These are phyloP conservation scores for Penaeus japonicus DNA, from an alignment of 1,140 invertebrate species.

Conservation along the genomic window DNA sequence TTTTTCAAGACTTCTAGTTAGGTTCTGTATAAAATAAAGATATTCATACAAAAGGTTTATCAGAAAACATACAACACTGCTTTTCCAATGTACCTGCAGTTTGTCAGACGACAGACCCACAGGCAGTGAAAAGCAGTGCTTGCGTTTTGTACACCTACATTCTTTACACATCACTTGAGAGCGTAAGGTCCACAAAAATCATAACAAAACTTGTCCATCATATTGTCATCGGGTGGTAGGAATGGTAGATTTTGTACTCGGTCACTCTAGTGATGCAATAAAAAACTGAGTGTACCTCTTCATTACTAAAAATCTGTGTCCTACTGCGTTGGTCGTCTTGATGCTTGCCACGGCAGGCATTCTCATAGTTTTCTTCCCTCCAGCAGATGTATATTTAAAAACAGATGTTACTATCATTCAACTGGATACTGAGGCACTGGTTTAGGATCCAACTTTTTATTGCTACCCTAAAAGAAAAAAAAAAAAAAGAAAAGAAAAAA, in stretches of 20 bases:
- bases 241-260: slow-evolving; percentile 19
- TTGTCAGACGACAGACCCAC: neutral
- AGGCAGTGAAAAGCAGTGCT: no score
- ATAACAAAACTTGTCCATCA: neutral
- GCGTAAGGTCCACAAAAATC: neutral
- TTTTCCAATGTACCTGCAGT: neutral
- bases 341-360: no score
- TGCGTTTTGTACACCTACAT: neutral
- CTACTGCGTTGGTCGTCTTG: no score
- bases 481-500: no score
- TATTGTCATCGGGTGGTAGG: slow-evolving; percentile 4
- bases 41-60: no score
- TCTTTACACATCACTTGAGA: slow-evolving; percentile 3
- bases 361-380: no score
- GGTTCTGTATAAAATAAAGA: slow-evolving; percentile 7
- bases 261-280: neutral
- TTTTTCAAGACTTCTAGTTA: neutral
- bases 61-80: neutral
- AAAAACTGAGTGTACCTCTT: neutral
- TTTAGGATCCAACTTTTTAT: no score
- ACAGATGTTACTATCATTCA: no score
- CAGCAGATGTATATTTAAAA: no score
- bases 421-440: no score
- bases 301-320: no score
- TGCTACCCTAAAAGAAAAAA: no score